Base-by-base conservation (phyloP, 2,113 vertebrate genomes). In the Hystrix cristata region DNA sequence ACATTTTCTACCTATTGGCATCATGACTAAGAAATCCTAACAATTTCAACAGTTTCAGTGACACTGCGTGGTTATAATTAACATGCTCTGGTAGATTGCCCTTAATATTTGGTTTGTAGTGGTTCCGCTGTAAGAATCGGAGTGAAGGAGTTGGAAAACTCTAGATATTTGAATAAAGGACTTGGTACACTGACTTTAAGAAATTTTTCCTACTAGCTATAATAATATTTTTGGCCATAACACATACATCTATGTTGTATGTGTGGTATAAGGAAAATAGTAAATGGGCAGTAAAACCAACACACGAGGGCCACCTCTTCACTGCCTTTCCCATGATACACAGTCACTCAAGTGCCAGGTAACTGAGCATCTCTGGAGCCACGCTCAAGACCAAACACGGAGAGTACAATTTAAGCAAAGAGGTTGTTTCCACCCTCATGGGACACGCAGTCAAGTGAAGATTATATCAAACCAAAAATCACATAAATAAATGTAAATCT, bases 1-100 rank as follows among this genome's bases (percentile, higher is more conserved):
- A 79, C 43, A 79, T 83, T 84, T 57, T 43, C 74, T 80, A 74
- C 48, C 9, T 55, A 51, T 38, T 1, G 87, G 71, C 48, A 71
- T 85, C 87, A 94, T 7, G 5, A 74, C 34, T 80, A 91, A 97
- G 72, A 78, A 67, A 93, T n/a, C 21, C 0, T 14, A 64, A 95
- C 38, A 55, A 65, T 23, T 43, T 82, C 74, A 87, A 38, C 25
- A 76, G 51, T 87, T 87, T 91, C 57, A 64, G 51, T 64, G 57
- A 79, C 29, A 59, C 84, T 14, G 46, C 5, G 27, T 13, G 51
- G 64, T 74, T 74, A 19, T 83, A 90, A 94, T 38, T 71, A 64
- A 64, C 13, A 2, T 51, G 46, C 62, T 78, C 64, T 78, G 16
- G 79, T 55, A 81, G 72, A 57, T 76, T 67, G 72, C 51, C 69